A percentile compares a stretch with the other conserved stretches of the same genome.
phyloP scores from a whole-genome alignment of 2,888 invertebrate genomes.

The Liopterus haemorrhoidalis region DNA sequence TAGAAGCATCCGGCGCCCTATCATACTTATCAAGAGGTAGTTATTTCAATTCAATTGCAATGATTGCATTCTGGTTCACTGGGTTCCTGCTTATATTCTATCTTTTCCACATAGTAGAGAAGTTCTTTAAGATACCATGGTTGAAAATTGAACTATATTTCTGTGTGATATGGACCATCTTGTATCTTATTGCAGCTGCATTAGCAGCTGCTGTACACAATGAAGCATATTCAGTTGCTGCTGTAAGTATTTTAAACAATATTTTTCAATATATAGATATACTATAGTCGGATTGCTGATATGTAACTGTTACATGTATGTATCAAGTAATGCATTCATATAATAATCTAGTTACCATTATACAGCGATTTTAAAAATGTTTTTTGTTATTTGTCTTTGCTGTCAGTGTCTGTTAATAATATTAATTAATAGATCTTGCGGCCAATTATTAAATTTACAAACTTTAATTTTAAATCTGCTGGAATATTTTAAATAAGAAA shows the following conservation, averaged over 20 bases:
- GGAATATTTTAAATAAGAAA: too few species aligned
- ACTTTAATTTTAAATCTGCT: too few species aligned
- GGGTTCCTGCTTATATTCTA: constrained; percentile 72
- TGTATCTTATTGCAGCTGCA: constrained; percentile 70
- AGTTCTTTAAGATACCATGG: constrained; percentile 81
- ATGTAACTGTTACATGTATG: too few species aligned
- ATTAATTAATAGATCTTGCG: too few species aligned
- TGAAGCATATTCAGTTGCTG: constrained; percentile 61
- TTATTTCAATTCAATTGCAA: constrained; percentile 73
- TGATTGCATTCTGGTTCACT: constrained; percentile 82
- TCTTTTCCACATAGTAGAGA: constrained; percentile 80
- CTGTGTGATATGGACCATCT: constrained; percentile 65
- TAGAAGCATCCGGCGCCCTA: constrained; percentile 48
- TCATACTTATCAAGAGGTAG: constrained; percentile 53
- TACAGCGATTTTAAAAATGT: too few species aligned
- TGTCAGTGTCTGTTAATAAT: too few species aligned
- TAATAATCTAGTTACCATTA: too few species aligned
- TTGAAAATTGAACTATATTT: constrained; percentile 73
- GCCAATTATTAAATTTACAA: too few species aligned
- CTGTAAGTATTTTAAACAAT: constrained; percentile 57
- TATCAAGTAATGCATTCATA: too few species aligned
- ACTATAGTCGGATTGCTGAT: too few species aligned
- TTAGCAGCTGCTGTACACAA: constrained; percentile 56
- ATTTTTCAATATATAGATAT: too few species aligned
- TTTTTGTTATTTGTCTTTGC: too few species aligned